Evolutionary conservation across 2,888 invertebrate genomes (phyloP).

Genomic region (Pammene fasciana): DNA sequence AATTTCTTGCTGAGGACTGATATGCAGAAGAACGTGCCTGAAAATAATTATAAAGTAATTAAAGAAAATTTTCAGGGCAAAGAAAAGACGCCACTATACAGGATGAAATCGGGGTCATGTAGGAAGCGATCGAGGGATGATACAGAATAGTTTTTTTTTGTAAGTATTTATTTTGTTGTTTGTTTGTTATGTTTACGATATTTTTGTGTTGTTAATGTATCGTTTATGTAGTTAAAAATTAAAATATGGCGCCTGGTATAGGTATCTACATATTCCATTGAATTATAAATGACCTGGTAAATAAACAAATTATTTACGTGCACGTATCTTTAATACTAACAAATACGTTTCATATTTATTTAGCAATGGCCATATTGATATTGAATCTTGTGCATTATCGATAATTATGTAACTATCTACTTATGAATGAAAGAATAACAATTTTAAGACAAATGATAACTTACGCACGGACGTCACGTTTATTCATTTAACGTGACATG

Average conservation of each 20-base stretch:
- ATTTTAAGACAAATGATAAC: slow-evolving; percentile 4
- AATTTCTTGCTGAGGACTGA: slow-evolving; percentile 71
- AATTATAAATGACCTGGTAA: too few relatives aligned
- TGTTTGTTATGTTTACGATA: too few relatives aligned
- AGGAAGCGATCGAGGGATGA: too few relatives aligned
- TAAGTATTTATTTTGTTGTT: too few relatives aligned
- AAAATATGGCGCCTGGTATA: too few relatives aligned
- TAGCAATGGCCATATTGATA: neutral
- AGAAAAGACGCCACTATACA: too few relatives aligned
- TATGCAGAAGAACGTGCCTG: slow-evolving; percentile 79
- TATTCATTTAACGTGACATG: neutral
- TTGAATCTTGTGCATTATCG: neutral
- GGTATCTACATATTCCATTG: too few relatives aligned
- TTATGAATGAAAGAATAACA: slow-evolving; percentile 13
- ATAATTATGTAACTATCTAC: neutral
- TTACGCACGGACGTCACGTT: slow-evolving; percentile 4
- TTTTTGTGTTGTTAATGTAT: too few relatives aligned
- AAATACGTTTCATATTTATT: neutral
- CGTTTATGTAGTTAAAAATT: too few relatives aligned
- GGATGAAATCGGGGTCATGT: too few relatives aligned
- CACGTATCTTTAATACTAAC: neutral
- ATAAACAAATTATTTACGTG: too few relatives aligned
- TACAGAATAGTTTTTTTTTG: too few relatives aligned
- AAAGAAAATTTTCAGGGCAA: neutral
- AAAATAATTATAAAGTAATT: slow-evolving; percentile 19